phyloP scores from a whole-genome alignment of 2,888 invertebrate species.

The Neria commutata region DNA sequence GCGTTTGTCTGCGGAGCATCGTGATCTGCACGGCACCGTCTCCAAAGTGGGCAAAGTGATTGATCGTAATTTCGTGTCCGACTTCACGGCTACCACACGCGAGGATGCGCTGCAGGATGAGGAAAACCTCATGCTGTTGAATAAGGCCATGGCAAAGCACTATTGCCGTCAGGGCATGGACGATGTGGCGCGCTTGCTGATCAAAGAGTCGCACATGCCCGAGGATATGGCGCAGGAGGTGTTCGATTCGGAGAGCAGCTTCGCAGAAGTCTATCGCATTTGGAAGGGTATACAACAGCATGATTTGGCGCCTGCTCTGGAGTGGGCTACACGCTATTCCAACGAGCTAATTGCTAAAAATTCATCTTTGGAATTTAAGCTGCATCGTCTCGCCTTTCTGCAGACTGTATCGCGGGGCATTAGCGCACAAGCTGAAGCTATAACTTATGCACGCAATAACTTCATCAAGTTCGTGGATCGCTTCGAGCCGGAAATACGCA shows the following conservation, averaged over 20 bases:
- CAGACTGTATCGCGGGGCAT: conserved; percentile 63
- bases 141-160: conserved; percentile 93
- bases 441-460: conserved; percentile 83
- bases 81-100: conserved; percentile 86
- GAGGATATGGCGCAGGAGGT: conserved; percentile 55
- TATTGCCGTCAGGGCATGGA: conserved; percentile 93
- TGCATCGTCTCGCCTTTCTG: conserved; percentile 82
- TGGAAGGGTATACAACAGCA: conserved; percentile 82
- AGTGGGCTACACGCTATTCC: conserved; percentile 83
- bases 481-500: conserved; percentile 83
- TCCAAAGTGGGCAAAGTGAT: conserved; percentile 97
- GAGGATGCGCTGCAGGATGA: conserved; percentile 75
- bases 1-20: conserved; percentile 83
- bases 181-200: conserved; percentile 84
- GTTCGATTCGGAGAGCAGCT: conserved; percentile 70
- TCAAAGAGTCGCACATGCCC: conserved; percentile 57
- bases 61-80: conserved; percentile 91
- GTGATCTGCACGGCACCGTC: conserved; percentile 74
- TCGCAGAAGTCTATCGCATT: conserved; percentile 83
- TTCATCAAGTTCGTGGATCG: conserved; percentile 80
- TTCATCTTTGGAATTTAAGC: conserved; percentile 78
- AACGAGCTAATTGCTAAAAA: conserved; percentile 73
- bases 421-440: conserved; percentile 79
- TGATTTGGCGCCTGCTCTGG: conserved; percentile 82
- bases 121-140: conserved; percentile 71